Percentiles rank a stretch among this genome's conserved stretches.
phyloP scores from a whole-genome alignment of 2,113 vertebrate genomes.

The human (Homo sapiens) region DNA sequence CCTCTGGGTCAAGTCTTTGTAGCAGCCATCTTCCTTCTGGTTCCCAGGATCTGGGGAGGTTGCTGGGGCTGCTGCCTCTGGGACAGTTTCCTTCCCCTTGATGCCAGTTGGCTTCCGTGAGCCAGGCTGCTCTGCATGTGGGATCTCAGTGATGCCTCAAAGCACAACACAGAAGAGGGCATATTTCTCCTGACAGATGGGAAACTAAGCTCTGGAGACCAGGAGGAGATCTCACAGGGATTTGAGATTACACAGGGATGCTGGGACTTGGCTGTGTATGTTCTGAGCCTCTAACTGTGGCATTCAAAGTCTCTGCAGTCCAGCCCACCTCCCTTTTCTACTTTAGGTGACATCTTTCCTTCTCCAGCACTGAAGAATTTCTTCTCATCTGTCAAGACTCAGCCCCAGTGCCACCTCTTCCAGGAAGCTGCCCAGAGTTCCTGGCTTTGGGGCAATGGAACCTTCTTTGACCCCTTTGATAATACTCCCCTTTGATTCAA shows the following conservation, averaged over 20 bases:
- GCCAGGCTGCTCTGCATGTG: neutral
- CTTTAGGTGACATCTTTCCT: neutral
- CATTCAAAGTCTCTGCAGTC: neutral
- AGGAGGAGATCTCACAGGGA: neutral
- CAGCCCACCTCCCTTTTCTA: neutral
- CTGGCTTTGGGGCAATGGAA: neutral
- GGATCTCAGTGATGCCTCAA: too few relatives aligned
- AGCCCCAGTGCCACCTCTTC: neutral
- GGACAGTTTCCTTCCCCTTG: neutral
- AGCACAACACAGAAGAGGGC: neutral
- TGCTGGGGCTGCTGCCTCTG: neutral
- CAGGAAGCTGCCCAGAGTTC: neutral
- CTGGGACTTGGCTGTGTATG: neutral
- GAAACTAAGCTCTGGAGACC: neutral
- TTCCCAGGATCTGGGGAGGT: neutral
- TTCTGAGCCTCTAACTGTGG: neutral
- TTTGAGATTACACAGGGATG: neutral
- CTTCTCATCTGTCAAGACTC: neutral
- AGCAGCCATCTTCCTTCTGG: neutral
- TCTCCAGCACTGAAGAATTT: neutral
- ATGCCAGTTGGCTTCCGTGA: neutral
- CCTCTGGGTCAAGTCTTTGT: neutral
- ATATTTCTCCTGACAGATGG: neutral
- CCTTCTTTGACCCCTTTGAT: neutral
- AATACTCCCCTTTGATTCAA: neutral